Base-by-base conservation (phyloP, 2,888 invertebrate genomes). In the Eupithecia centaureata region DNA sequence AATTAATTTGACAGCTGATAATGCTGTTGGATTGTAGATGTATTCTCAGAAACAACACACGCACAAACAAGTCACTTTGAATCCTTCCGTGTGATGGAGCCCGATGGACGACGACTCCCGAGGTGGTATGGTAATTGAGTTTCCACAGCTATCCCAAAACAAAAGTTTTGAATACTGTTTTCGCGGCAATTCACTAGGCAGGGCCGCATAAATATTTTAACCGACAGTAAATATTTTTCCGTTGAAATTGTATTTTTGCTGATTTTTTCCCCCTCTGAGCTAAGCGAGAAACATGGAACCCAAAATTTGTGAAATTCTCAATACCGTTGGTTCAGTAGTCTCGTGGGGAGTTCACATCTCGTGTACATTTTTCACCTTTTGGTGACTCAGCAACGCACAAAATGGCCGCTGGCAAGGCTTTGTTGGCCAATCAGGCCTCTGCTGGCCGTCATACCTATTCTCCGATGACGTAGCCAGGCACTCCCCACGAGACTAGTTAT, bases 301-400 rank as follows among this genome's bases (percentile, higher is more conserved):
- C 91, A 91, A 92, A 92, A 88, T 93, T 92, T 91, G 89, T 92
- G 92, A 94, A 94, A 94, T 93, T 92, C 92, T 91, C 93, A 91
- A 92, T 93, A 93, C 93, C 92, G 92, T 93, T 92, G 91, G 89
- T 92, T 91, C 90, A 89, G 90, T 94, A 94, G 94, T 94, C 94
- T 94, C 92, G 92, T 90, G 89, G 87, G 94, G 93, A 94, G 94
- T 94, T 85, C 88, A 83, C 83, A 86, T 88, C 88, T 94, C 93
- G 88, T 89, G 92, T 90, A 92, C 91, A 94, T 94, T 94, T 94
- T 95, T 94, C 94, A 91, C 91, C 92, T 91, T 92, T 91, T 91
- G 94, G 94, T 94, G 94, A 94, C 92, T 94, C 95, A 95, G 91
- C 94, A 94, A 85, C 86, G 86, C 82, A 89, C 94, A 95, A 95